Percentiles rank a stretch among this genome's conserved stretches.
Evolutionary conservation across 2,797 vertebrate genomes (phyloP).

Genomic region (Sarcophilus harrisii): DNA sequence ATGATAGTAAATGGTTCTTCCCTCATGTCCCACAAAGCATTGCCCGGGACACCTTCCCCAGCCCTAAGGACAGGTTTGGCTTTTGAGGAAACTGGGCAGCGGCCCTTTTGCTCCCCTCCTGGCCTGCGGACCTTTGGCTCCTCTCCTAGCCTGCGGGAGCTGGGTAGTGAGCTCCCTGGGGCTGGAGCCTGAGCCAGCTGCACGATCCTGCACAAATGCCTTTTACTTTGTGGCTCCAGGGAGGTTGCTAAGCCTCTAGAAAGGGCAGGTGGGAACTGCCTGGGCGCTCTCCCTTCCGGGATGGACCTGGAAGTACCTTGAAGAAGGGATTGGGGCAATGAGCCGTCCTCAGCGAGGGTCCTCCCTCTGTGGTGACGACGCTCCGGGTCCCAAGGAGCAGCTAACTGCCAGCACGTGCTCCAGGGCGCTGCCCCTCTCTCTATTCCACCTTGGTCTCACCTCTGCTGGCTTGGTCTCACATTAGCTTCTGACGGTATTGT

Average conservation of each 20-base stretch:
- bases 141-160: background rate
- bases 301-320: background rate
- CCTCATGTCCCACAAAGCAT: background rate
- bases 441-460: background rate
- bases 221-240: background rate
- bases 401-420: constrained; percentile 50
- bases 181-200: background rate
- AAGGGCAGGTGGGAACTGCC: background rate
- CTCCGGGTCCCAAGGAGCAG: constrained; percentile 61
- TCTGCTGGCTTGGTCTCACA: constrained; percentile 80
- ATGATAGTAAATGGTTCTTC: background rate
- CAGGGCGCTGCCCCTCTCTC: constrained; percentile 56
- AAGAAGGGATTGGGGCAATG: background rate
- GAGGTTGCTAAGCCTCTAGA: background rate
- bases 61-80: background rate
- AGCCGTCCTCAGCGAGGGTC: constrained; percentile 27
- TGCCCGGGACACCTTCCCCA: no score
- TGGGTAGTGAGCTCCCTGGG: background rate
- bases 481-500: constrained; percentile 51
- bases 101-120: background rate
- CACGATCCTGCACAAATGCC: background rate
- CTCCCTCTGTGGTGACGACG: background rate
- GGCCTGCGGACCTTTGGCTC: background rate
- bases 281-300: background rate
- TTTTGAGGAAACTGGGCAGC: background rate